Conservation (phyloP, 2,888 invertebrate species). For the Eupithecia vulgata region DNA sequence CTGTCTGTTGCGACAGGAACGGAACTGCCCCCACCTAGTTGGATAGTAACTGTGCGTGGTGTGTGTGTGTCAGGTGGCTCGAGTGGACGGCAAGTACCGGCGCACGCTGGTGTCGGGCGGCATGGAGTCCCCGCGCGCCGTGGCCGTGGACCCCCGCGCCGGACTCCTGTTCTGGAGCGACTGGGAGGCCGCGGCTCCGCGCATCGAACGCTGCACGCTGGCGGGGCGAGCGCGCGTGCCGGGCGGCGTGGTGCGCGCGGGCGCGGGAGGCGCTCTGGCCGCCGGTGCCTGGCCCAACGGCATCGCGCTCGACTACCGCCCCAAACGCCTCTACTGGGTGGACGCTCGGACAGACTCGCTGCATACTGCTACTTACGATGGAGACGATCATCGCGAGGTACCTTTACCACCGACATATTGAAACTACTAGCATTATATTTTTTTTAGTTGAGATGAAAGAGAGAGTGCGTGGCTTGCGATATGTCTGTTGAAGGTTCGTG, state of each 20-base stretch:
- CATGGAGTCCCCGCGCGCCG: slow-evolving; percentile 93
- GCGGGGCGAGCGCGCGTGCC: slow-evolving; percentile 86
- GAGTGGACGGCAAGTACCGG: slow-evolving; percentile 86
- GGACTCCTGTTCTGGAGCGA: slow-evolving; percentile 93
- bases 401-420: not conserved
- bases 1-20: not conserved
- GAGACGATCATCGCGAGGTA: slow-evolving; percentile 86
- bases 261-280: slow-evolving; percentile 78
- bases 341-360: slow-evolving; percentile 93
- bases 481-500: no score
- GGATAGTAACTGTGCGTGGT: not conserved
- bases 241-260: slow-evolving; percentile 84
- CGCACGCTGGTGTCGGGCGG: slow-evolving; percentile 91
- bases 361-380: slow-evolving; percentile 92
- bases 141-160: slow-evolving; percentile 89
- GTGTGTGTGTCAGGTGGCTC: slow-evolving; percentile 61
- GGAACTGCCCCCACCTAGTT: not conserved
- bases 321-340: slow-evolving; percentile 91
- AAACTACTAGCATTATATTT: no score
- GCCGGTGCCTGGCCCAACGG: slow-evolving; percentile 94
- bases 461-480: no score
- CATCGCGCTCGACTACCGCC: slow-evolving; percentile 90
- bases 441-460: no score
- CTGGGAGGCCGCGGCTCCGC: slow-evolving; percentile 91
- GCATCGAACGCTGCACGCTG: slow-evolving; percentile 92